These are phyloP conservation scores for Aythya baeri DNA, from an alignment of 2,113 vertebrate genomes.

Conservation along the genomic window DNA sequence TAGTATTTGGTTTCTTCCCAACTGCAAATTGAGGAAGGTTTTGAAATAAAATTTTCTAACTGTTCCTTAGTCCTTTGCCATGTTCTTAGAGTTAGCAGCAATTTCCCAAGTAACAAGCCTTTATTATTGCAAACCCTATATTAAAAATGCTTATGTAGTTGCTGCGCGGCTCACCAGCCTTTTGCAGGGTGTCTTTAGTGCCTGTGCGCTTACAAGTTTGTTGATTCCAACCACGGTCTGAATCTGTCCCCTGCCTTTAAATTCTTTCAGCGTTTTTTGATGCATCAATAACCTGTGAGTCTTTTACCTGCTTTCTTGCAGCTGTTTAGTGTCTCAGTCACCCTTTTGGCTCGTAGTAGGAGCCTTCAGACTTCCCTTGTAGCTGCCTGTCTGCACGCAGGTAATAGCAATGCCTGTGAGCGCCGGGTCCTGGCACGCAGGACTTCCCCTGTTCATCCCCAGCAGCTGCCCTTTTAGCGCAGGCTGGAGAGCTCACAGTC, in stretches of 20 bases:
- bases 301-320: neutral
- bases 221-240: neutral
- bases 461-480: neutral
- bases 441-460: neutral
- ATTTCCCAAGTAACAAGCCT: neutral
- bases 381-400: neutral
- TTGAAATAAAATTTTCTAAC: neutral
- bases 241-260: neutral
- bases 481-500: neutral
- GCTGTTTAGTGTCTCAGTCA: neutral
- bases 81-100: neutral
- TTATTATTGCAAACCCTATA: neutral
- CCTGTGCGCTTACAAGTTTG: neutral
- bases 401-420: neutral
- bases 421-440: neutral
- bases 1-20: neutral
- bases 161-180: neutral
- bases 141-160: neutral
- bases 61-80: neutral
- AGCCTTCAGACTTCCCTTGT: neutral
- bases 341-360: neutral
- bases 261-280: neutral
- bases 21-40: neutral
- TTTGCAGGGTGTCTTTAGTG: neutral
- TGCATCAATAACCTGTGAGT: neutral